These are phyloP conservation scores for Alethe castanea DNA, from an alignment of 2,113 vertebrate genomes.

Conservation along the genomic window DNA sequence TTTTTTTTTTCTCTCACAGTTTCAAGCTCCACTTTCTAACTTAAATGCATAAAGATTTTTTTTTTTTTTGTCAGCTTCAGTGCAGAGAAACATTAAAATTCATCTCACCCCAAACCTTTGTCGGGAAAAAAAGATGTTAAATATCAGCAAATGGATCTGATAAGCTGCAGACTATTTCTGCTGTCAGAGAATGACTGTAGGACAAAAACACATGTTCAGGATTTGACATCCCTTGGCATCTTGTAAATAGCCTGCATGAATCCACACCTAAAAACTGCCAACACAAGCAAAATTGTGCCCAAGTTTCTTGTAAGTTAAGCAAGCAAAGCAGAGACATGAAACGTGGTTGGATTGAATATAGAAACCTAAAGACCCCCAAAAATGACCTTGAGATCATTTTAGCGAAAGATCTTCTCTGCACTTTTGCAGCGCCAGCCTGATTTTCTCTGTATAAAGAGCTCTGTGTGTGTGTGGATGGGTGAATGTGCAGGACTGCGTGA, in stretches of 20 bases:
- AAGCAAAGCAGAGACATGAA: conserved; percentile 75
- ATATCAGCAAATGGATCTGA: conserved; percentile 80
- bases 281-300: conserved; percentile 76
- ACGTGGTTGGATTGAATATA: conserved; percentile 74
- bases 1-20: conserved; percentile 48
- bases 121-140: conserved; percentile 73
- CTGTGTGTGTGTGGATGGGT: not conserved
- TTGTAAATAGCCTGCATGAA: conserved; percentile 79
- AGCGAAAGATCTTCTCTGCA: conserved; percentile 54
- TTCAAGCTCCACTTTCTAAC: conserved; percentile 58
- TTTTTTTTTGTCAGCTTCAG: conserved; percentile 71
- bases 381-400: conserved; percentile 73
- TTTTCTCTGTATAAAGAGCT: conserved; percentile 17
- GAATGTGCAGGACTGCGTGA: conserved; percentile 10
- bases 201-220: conserved; percentile 76
- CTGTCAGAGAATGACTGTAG: conserved; percentile 74
- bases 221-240: conserved; percentile 82
- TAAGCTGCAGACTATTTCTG: conserved; percentile 77
- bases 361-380: conserved; percentile 74
- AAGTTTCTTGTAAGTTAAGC: conserved; percentile 80
- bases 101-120: conserved; percentile 71
- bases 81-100: conserved; percentile 75
- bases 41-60: conserved; percentile 61
- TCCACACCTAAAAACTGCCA: conserved; percentile 81
- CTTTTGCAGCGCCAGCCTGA: conserved; percentile 39